Conservation (phyloP, 2,113 vertebrate genomes). For the Calidris pugnax region DNA sequence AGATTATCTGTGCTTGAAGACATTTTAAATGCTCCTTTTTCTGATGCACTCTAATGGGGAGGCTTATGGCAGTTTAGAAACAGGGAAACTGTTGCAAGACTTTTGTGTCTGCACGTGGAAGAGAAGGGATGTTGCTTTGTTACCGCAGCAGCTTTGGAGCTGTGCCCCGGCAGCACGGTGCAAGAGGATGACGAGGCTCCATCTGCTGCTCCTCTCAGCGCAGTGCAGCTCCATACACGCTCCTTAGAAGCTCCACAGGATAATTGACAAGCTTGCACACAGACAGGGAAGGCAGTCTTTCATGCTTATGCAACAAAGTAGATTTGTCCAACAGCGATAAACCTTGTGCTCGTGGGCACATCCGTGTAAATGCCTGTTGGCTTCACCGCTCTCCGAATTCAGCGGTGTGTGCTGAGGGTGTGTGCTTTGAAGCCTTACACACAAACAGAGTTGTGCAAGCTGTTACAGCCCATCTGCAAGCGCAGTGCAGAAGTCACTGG, state of each 20-base stretch:
- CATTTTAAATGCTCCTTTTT: not conserved
- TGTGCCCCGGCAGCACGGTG: not conserved
- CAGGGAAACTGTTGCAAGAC: not conserved
- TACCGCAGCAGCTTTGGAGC: not conserved
- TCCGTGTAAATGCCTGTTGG: not conserved
- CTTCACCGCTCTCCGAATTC: not conserved
- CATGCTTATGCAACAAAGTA: not conserved
- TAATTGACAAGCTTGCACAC: not conserved
- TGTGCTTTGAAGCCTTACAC: not conserved
- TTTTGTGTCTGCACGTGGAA: not conserved
- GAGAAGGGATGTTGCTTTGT: not conserved
- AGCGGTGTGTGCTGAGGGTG: rapidly evolving
- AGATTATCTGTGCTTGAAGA: not conserved
- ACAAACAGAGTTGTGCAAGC: not conserved
- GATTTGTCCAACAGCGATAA: not conserved
- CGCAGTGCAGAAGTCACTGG: not conserved
- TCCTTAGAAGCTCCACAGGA: not conserved
- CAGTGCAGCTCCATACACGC: not conserved
- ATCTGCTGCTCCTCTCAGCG: not conserved
- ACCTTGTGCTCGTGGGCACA: not conserved
- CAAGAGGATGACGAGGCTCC: not conserved
- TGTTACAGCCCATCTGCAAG: not conserved
- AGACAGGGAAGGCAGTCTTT: not conserved
- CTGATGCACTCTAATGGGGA: not conserved
- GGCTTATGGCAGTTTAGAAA: not conserved